phyloP scores from a whole-genome alignment of 2,888 invertebrate genomes.

The Trissonchulus sp. region DNA sequence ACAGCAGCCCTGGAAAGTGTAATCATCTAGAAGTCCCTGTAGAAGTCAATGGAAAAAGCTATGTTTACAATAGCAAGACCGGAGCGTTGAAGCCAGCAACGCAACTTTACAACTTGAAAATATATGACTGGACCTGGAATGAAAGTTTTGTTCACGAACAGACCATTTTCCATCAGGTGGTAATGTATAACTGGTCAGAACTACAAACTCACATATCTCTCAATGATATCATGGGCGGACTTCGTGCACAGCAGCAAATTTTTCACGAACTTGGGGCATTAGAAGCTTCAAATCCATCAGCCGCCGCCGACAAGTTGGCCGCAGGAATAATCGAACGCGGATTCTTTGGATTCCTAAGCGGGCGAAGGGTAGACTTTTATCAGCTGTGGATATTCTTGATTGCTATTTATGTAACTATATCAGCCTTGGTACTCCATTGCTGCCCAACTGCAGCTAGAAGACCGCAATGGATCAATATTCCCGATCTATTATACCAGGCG shows the following conservation, averaged over 20 bases:
- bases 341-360: constrained; percentile 9
- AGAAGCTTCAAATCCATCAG: not conserved
- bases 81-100: not conserved
- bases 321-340: not conserved
- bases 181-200: no score
- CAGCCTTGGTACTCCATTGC: not conserved
- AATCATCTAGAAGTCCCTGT: not conserved
- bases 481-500: no score
- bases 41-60: not conserved
- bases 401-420: not conserved
- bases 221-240: no score
- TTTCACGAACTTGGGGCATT: constrained; percentile 4
- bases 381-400: not conserved
- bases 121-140: not conserved
- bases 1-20: not conserved
- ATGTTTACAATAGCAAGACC: not conserved
- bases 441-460: no score
- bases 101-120: not conserved
- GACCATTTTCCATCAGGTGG: no score
- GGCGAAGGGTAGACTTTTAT: not conserved
- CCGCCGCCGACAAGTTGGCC: not conserved
- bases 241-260: not conserved
- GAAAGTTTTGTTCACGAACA: not conserved
- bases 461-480: no score
- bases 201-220: no score